Percentiles rank a stretch among this genome's conserved stretches.
These are phyloP conservation scores for Coracopsis vasa DNA, from an alignment of 2,113 vertebrate species.

Conservation along the genomic window DNA sequence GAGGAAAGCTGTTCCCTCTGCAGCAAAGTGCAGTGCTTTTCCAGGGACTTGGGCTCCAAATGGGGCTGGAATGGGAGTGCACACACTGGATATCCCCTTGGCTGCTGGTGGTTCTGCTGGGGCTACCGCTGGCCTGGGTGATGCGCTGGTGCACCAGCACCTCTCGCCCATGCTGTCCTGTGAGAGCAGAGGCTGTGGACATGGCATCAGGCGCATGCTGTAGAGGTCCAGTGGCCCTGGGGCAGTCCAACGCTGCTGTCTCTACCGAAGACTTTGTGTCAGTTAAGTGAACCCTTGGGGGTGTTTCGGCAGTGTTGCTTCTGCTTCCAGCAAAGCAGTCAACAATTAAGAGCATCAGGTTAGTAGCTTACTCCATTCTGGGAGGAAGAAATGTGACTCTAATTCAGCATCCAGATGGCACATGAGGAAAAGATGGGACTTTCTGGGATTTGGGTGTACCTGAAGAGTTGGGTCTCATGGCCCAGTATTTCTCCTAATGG, in stretches of 20 bases:
- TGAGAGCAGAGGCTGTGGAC: neutral
- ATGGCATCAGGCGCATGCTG: rapidly evolving
- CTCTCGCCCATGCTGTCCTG: neutral
- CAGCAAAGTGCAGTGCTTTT: rapidly evolving
- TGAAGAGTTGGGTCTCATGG: constrained; percentile 60
- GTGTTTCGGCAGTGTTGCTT: neutral
- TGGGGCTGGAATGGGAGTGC: neutral
- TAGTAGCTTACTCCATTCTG: neutral
- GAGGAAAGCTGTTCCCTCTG: neutral
- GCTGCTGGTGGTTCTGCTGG: neutral
- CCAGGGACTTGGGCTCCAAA: rapidly evolving
- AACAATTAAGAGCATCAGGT: neutral
- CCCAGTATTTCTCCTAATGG: constrained; percentile 78
- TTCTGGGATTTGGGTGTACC: constrained; percentile 58
- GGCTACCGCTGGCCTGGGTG: rapidly evolving
- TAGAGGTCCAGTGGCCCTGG: neutral
- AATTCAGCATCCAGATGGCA: neutral
- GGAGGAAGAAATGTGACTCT: neutral
- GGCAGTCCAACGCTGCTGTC: neutral
- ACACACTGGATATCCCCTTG: rapidly evolving
- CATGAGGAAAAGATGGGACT: neutral
- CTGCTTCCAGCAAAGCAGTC: neutral
- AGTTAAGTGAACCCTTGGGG: constrained; percentile 18
- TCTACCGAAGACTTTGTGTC: neutral
- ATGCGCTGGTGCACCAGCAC: rapidly evolving